Evolutionary conservation across 2,113 vertebrate genomes (phyloP), one percentile per base, ranked within the genome.

Genomic region (Sapajus apella): DNA sequence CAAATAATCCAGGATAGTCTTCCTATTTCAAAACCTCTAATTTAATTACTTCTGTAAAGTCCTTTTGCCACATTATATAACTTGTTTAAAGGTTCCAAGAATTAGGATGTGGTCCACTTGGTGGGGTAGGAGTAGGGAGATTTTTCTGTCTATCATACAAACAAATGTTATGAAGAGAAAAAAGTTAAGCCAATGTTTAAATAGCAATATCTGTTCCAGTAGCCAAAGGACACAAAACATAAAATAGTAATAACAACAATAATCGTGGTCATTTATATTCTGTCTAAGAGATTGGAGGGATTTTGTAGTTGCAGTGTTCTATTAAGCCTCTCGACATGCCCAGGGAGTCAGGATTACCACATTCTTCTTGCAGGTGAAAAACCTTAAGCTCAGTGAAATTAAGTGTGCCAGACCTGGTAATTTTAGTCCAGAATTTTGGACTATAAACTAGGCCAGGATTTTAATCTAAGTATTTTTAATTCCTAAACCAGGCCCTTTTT

Each of bases 41-140:
- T 37, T 40, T 66, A 88, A 66, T 89, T 58, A 45, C 11, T 64
- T 10, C 37, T n/a, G 35, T 13, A 16, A 35, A 86, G 35, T 58
- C 7, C 27, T 45, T 72, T 85, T 81, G 40, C 35, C 50, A 4
- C 68, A 23, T 55, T 58, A 85, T 21, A 8, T 73, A 86, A 94
- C 45, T 58, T 66, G 55, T 75, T 79, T 21, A 43, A 47, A 32
- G 35, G 21, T 92, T 96, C 23, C 27, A 75, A 56, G 40, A 75
- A n/a, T 68, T 20, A 66, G 8, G 16, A 52, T 76, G 21, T 81
- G 72, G 18, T 37, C 35, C 58, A 37, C 4, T 45, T 35, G 30
- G 45, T 50, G 45, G 73, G 25, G 27, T 3, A 0, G 52, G 3
- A 2, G 10, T 7, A 12, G 27, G 0, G 5, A 3, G 3, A 35